Base-by-base conservation (phyloP, 30 jellyfish, hydroid and myxozoan genomes). In the Aurelia aurita complex sp. Pacific region DNA sequence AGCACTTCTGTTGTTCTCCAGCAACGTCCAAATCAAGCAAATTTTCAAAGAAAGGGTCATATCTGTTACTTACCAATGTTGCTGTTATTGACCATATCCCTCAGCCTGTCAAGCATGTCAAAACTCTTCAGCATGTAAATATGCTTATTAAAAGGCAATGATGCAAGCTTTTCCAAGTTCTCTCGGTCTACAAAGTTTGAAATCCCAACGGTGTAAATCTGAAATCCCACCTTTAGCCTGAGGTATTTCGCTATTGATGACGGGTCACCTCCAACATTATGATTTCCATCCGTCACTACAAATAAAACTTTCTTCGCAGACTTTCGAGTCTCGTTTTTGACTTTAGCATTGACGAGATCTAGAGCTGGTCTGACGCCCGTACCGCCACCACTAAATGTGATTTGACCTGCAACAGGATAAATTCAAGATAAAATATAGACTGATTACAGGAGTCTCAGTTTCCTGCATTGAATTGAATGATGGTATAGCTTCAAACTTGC, bases 371-470 rank as follows among this genome's bases (percentile, higher is more conserved):
- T 78, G 38, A 90, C 71, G 12, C 80, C 96, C 5, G 96, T 87
- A 16, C 96, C 96, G 14, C 96, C 96, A 59, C 96, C 96, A n/a
- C 77, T 35, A 55, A 87, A 87, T 16, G 71, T 66, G 36, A 87
- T 34, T 36, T 67, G 29, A 3, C 74, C 96, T 87, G 29, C 59
- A 64, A 61, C 11, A 57, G 61, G 10, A 84, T 14, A 4, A 42
- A 77, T 35, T 2, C 8, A 40, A 40, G 52, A 40, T 0, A 40
- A 2, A 6, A 6, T 40, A 3, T 40, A 40, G 8, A 40, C 52
- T 40, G 52, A 40, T 40, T 40, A 40, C 52, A 40, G 0, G 6
- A 40, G 52, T 40, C 52, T 40, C 52, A 40, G 52, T 1, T 40
- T 40, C 6, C 9, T 9, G 9, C 52, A 40, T 40, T 40, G 52